These are phyloP conservation scores for Stenodema calcarata DNA, from an alignment of 2,888 invertebrate genomes.

Conservation along the genomic window DNA sequence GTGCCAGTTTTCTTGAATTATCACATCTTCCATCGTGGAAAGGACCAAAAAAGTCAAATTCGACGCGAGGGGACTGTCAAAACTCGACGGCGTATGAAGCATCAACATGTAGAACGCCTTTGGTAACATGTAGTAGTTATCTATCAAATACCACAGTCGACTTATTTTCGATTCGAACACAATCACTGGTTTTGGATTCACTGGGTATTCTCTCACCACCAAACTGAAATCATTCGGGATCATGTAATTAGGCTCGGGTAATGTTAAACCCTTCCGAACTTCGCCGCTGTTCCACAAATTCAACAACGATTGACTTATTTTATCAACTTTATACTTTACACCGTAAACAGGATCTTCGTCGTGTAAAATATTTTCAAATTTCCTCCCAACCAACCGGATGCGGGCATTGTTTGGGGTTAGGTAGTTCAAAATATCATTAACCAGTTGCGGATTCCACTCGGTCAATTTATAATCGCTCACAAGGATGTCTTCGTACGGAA, in stretches of 20 bases:
- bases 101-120: background rate
- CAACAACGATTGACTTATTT: background rate
- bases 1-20: background rate
- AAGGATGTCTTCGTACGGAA: slow-evolving; percentile 72
- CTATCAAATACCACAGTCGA: background rate
- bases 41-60: background rate
- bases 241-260: background rate
- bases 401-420: slow-evolving; percentile 81
- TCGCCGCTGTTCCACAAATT: background rate
- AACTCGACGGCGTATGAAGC: background rate
- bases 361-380: background rate
- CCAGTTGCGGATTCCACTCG: slow-evolving; percentile 86
- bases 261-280: background rate
- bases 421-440: slow-evolving; percentile 72
- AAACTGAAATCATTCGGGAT: background rate
- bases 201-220: background rate
- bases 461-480: slow-evolving; percentile 77
- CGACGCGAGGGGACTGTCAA: background rate
- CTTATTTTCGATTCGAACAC: background rate
- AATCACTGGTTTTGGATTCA: background rate
- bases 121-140: background rate
- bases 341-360: slow-evolving; percentile 1
- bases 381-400: background rate
- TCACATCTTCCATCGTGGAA: background rate
- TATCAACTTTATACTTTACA: slow-evolving; percentile 4